Percentiles rank a stretch among this genome's conserved stretches.
Evolutionary conservation across 2,888 invertebrate species (phyloP).

Genomic region (Mesochorus sp.): DNA sequence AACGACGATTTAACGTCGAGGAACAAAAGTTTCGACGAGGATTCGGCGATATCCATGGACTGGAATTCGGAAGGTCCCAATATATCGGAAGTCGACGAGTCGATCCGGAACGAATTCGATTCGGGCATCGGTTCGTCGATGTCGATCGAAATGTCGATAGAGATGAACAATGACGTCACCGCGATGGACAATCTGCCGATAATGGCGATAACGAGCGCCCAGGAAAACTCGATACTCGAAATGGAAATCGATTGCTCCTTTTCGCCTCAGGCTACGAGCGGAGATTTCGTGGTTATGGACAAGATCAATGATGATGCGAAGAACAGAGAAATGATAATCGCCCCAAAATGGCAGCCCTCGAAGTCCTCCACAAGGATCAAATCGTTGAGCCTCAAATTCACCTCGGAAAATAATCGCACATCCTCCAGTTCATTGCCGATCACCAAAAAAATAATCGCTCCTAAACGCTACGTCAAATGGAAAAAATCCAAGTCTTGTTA

Average conservation of each 20-base stretch:
- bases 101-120: constrained; percentile 65
- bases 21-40: constrained; percentile 70
- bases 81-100: constrained; percentile 60
- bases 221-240: constrained; percentile 40
- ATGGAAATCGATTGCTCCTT: constrained; percentile 45
- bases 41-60: constrained; percentile 75
- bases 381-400: constrained; percentile 34
- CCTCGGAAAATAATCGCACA: constrained; percentile 23
- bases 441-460: constrained; percentile 64
- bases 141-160: constrained; percentile 61
- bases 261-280: constrained; percentile 16
- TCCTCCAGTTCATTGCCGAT: constrained; percentile 23
- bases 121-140: constrained; percentile 68
- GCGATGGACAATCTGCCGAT: not conserved
- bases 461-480: constrained; percentile 72
- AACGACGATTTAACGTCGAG: not conserved
- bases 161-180: constrained; percentile 16
- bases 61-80: constrained; percentile 63
- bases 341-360: constrained; percentile 31
- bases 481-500: constrained; percentile 72
- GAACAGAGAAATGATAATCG: not conserved
- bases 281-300: constrained; percentile 5
- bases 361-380: constrained; percentile 25
- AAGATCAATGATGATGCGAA: not conserved
- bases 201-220: too few relatives aligned